A percentile compares a stretch with the other conserved stretches of the same genome.
These are phyloP conservation scores for Distichodus sexfasciatus DNA, from an alignment of 2,797 vertebrate species.

Conservation along the genomic window DNA sequence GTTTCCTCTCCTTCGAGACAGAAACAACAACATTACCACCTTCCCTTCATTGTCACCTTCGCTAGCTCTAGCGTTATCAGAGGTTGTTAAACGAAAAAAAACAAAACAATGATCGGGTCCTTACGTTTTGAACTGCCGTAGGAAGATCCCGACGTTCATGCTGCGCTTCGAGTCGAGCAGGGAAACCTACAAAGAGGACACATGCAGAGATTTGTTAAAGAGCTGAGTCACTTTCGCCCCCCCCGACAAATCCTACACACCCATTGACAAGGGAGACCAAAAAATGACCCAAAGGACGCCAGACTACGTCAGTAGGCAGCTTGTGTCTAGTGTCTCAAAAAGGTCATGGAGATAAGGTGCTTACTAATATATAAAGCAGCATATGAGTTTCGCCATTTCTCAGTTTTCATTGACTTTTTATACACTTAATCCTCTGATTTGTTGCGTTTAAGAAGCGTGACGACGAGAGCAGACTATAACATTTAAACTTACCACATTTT, in stretches of 20 bases:
- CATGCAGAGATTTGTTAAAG: not conserved
- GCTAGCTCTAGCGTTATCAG: not conserved
- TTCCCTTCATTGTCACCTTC: not conserved
- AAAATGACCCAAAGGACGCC: not conserved
- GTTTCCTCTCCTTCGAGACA: slow-evolving; percentile 47
- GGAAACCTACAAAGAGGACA: slow-evolving; percentile 66
- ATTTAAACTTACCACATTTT: no score
- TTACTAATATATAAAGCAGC: not conserved
- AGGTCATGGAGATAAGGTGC: not conserved
- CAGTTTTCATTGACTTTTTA: not conserved
- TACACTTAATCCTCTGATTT: not conserved
- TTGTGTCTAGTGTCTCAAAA: slow-evolving; percentile 2
- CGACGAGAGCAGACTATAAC: not conserved
- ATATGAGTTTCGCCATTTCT: not conserved
- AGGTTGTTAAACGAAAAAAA: slow-evolving; percentile 4
- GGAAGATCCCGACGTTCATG: slow-evolving; percentile 84
- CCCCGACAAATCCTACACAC: not conserved
- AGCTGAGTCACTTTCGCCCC: not conserved
- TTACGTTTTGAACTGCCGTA: slow-evolving; percentile 83
- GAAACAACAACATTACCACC: not conserved
- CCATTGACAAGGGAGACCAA: not conserved
- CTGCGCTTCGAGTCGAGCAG: slow-evolving; percentile 80
- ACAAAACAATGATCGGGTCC: no score
- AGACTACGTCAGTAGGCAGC: not conserved
- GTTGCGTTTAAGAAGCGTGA: not conserved